These are phyloP conservation scores for Clupea harengus DNA, from an alignment of 2,113 vertebrate species.

Conservation along the genomic window DNA sequence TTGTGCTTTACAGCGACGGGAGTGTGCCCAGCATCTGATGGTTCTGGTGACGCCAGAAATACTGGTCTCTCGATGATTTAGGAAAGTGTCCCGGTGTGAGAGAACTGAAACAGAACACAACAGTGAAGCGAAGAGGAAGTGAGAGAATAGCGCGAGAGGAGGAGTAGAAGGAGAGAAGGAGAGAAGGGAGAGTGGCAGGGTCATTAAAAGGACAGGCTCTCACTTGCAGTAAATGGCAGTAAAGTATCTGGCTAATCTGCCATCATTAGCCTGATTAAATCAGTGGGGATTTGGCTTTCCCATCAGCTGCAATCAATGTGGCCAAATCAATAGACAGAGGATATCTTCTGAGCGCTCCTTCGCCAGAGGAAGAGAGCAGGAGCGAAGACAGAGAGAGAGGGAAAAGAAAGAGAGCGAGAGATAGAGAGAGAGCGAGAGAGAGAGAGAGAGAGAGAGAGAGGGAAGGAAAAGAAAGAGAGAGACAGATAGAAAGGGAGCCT, in stretches of 20 bases:
- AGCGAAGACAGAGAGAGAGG: neutral
- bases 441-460: neutral
- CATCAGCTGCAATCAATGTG: slow-evolving; percentile 76
- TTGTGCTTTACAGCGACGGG: slow-evolving; percentile 1
- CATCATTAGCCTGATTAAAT: slow-evolving; percentile 80
- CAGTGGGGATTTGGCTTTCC: slow-evolving; percentile 73
- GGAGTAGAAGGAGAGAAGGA: slow-evolving; percentile 28
- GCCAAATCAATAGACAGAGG: slow-evolving; percentile 75
- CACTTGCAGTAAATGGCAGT: slow-evolving; percentile 65
- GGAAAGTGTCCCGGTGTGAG: neutral
- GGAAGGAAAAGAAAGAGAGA: neutral
- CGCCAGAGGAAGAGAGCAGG: slow-evolving; percentile 16
- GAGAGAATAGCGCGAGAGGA: slow-evolving; percentile 12
- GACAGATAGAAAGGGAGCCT: neutral
- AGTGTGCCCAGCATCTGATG: neutral
- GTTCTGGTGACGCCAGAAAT: neutral
- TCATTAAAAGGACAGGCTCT: slow-evolving; percentile 73
- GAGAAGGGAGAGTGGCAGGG: slow-evolving; percentile 50
- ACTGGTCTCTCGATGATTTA: neutral
- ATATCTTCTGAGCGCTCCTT: slow-evolving; percentile 53
- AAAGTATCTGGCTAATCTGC: slow-evolving; percentile 77
- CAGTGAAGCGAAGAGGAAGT: neutral
- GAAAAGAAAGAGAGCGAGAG: neutral
- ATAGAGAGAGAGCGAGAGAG: neutral
- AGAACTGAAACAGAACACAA: slow-evolving; percentile 28